Base-by-base conservation (phyloP, 2,113 vertebrate genomes). In the Abramis brama region DNA sequence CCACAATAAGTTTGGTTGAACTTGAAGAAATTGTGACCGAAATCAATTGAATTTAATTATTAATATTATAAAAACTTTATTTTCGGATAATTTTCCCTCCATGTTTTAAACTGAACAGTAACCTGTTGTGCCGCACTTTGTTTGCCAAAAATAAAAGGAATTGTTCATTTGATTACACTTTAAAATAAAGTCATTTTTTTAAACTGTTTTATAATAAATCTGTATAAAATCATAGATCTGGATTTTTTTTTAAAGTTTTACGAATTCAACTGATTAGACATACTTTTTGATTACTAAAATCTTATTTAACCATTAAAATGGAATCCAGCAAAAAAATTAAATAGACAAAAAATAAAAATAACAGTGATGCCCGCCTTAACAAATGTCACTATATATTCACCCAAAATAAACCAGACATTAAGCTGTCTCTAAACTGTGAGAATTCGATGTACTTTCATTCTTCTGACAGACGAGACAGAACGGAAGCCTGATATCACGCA, bases 401-500 rank as follows among this genome's bases (percentile, higher is more conserved):
- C 64, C 7, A 6, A 33, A 30, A 30, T 15, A 30, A 64, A 57
- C 6, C 52, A 2, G 52, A 55, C 17, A 19, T 70, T 70, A 39
- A 70, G 66, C 66, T 23, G 4, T 52, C 45, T 36, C 50, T 27
- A 55, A 57, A 4, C 17, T 23, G 33, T 39, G 33, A 39, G 21
- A 39, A 60, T 43, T 25, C 23, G 7, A 7, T 25, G 23, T 79
- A n/a, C 19, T 78, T 59, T 8, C 4, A 57, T 39, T 79, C 77
- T 39, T 33, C 11, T 60, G 77, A 39, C 21, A 60, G 23, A 60
- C 36, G 17, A 5, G 17, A 39, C 13, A 23, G 39, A 78, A 57
- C 21, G 47, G 52, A 79, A 47, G 76, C 15, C 13, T 55, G 76
- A 79, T 79, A 39, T 59, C 52, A 59, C 76, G 19, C 76, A 36